phyloP scores from a whole-genome alignment of 2,113 vertebrate genomes.

The Myiopsitta monachus region DNA sequence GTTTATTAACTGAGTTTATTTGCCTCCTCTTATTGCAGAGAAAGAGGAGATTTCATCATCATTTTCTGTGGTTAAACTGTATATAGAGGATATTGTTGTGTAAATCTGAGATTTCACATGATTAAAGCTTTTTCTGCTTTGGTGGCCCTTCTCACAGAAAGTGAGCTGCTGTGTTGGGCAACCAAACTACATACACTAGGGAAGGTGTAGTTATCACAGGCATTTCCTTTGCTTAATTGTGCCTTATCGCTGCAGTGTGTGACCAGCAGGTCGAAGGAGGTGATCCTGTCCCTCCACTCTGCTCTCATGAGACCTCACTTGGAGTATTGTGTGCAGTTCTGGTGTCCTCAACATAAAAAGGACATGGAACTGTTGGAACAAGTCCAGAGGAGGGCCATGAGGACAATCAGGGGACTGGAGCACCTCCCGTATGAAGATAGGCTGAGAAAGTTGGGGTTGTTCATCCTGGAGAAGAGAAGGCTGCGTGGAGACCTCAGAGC shows the following conservation, averaged over 20 bases:
- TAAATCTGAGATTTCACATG: not conserved
- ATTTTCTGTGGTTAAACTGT: not conserved
- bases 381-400: too few species aligned
- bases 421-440: too few species aligned
- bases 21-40: not conserved
- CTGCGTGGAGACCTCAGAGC: too few species aligned
- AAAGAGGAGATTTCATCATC: not conserved
- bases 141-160: not conserved
- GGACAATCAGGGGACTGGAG: too few species aligned
- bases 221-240: not conserved
- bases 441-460: too few species aligned
- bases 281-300: not conserved
- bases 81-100: not conserved
- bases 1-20: not conserved
- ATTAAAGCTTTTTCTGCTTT: not conserved
- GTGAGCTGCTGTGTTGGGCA: not conserved
- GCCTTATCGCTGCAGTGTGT: not conserved
- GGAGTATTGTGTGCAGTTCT: not conserved
- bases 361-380: too few species aligned
- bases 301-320: not conserved
- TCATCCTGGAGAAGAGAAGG: too few species aligned
- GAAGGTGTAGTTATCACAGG: not conserved
- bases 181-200: accelerated
- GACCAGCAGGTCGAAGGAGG: not conserved
- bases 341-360: not conserved